Evolutionary conservation across 1,140 invertebrate species (phyloP).

Genomic region (Penaeus indicus): DNA sequence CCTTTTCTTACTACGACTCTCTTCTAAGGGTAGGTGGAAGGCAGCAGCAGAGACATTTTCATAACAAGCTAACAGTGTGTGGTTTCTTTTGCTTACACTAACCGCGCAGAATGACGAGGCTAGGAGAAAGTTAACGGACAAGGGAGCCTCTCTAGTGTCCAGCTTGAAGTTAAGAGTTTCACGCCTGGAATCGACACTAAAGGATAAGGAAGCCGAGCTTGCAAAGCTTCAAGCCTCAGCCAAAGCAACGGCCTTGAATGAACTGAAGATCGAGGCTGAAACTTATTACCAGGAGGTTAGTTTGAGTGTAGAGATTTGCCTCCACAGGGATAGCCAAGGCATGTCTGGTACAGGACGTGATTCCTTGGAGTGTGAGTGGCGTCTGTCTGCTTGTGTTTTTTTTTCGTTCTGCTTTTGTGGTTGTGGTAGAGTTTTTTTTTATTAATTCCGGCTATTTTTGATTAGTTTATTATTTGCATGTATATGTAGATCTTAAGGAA

Average conservation of each 20-base stretch:
- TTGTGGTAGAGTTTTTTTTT: too few species aligned
- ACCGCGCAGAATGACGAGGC: slow-evolving; percentile 55
- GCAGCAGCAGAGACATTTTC: too few species aligned
- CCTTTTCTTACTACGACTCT: too few species aligned
- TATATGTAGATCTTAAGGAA: too few species aligned
- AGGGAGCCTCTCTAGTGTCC: slow-evolving; percentile 60
- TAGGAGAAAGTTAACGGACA: slow-evolving; percentile 54
- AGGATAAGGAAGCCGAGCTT: slow-evolving; percentile 63
- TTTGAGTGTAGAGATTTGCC: not conserved
- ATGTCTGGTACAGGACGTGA: too few species aligned
- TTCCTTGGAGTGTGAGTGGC: too few species aligned
- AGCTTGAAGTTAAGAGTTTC: slow-evolving; percentile 62
- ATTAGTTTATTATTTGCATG: too few species aligned
- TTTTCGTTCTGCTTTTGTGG: too few species aligned
- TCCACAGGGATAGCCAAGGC: too few species aligned
- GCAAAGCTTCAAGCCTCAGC: slow-evolving; percentile 57
- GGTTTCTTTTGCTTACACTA: not conserved
- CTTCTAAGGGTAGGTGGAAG: too few species aligned
- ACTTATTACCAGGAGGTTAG: slow-evolving; percentile 65
- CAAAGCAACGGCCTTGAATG: slow-evolving; percentile 59
- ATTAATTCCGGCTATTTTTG: too few species aligned
- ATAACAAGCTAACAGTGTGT: not conserved
- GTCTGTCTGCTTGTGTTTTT: too few species aligned
- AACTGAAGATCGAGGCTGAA: slow-evolving; percentile 62
- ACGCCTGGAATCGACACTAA: slow-evolving; percentile 60